Base-by-base conservation (phyloP, 2,113 vertebrate genomes). In the Cinclus cinclus region DNA sequence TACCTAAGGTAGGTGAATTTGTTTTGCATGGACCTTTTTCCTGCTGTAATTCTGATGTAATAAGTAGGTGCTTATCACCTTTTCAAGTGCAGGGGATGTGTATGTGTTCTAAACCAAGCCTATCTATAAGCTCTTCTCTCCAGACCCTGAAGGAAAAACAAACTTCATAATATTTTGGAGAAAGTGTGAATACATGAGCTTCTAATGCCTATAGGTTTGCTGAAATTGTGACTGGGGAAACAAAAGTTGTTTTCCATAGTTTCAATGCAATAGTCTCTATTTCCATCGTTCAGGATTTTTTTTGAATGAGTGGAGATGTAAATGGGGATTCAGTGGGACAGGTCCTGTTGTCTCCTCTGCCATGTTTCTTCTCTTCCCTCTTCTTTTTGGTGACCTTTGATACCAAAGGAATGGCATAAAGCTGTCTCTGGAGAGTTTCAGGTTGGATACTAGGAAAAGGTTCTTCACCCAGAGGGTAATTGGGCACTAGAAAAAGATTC, bases 1-100 rank as follows among this genome's bases (percentile, higher is more conserved):
- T 99, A 97, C 99, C 99, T 71, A 99, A 99, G 99, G 99, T 99
- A 95, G 35, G 94, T 96, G 74, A 82, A 80, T 64, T 83, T 53
- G 10, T 91, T 92, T 74, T 55, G 25, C 13, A 12, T 31, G 22
- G 11, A 9, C 52, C n/a, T 77, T 84, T 92, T 64, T 53, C 13
- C 11, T 74, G 58, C 31, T 50, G 31, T 58, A 56, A 16, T 67
- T 55, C 33, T 35, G n/a, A 42, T 93, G 58, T 62, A 59, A 42
- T 20, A 62, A 17, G 24, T 37, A 55, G 52, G 42, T 50, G 14
- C 39, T 59, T 4, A 20, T 87, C 74, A 33, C 18, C 81, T 83
- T 87, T 71, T 33, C 78, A 87, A 70, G n/a, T 46, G 30, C 16
- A 31, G 18, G 5, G 12, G 7, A 65, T 46, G 12, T 50, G 14